Evolutionary conservation across 2,797 vertebrate species (phyloP), one percentile per base, ranked within the genome.

Genomic region (Hipposideros larvatus): DNA sequence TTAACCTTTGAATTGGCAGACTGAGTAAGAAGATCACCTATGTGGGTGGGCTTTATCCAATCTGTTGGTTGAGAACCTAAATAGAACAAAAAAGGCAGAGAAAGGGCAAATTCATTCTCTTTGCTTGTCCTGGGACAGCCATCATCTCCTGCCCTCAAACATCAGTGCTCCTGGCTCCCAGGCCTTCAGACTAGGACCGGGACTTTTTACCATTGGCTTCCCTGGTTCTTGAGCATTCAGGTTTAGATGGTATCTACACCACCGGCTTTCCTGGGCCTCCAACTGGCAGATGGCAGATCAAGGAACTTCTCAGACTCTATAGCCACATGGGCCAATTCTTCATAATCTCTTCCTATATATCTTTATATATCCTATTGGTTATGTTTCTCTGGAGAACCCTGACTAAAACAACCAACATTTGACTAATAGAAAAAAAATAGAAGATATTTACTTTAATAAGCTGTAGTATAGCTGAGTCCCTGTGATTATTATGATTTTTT

Each of bases 351-450:
- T 70, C 43, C 22, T 41, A 53, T 82, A 55, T 65, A 55, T 73
- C 15, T 87, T 22, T 11, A 26, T 26, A 31, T 80, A 3, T 85
- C 22, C 65, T 53, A 53, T 70, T 43, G 15, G 41, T 74, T 86
- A 18, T 65, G 13, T 55, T 86, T 91, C 74, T 71, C 82, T 80
- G 57, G 65, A 91, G 66, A 80, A 46, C 8, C 5, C 65, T 90
- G 61, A 34, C 28, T 79, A 43, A 41, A 63, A 87, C 14, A 57
- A 70, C 28, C n/a, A 85, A 90, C 31, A 48, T 41, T 28, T 7
- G 41, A 97, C 91, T 90, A 80, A 57, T 94, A 96, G 31, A 75
- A 96, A 96, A 92, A 37, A 83, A 3, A 75, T 8, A 86, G 22
- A 26, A n/a, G 0, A 11, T 34, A 14, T 11, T 96, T 94, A 74